A percentile compares a stretch with the other conserved stretches of the same genome.
Conservation (phyloP, 2,113 vertebrate species). For the Murina feae region DNA sequence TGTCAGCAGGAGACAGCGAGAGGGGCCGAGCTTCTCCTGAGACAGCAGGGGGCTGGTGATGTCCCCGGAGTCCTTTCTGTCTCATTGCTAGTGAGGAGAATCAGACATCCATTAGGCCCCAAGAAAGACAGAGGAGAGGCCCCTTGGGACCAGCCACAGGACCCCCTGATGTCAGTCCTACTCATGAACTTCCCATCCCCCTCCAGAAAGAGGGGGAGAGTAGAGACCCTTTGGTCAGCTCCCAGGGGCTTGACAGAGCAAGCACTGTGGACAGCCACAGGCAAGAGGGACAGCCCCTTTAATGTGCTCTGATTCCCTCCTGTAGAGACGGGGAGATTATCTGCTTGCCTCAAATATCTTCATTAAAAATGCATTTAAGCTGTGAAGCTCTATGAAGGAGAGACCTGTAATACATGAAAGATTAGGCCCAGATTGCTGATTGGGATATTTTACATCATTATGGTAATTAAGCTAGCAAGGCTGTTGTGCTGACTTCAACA, state of each 20-base stretch:
- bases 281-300: constrained; percentile 75
- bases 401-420: constrained; percentile 90
- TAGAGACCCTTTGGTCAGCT: background rate
- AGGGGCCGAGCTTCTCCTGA: background rate
- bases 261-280: background rate
- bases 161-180: background rate
- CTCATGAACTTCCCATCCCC: background rate
- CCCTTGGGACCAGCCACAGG: background rate
- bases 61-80: background rate
- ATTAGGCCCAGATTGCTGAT: constrained; percentile 89
- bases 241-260: background rate
- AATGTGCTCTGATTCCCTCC: constrained; percentile 79
- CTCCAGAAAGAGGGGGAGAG: background rate
- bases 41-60: background rate
- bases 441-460: constrained; percentile 88
- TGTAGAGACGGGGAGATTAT: constrained; percentile 83
- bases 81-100: background rate
- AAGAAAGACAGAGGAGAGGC: background rate
- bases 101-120: background rate
- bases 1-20: background rate
- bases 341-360: constrained; percentile 83
- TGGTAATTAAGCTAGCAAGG: constrained; percentile 84
- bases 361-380: constrained; percentile 89
- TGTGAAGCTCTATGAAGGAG: constrained; percentile 78
- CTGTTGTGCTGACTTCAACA: constrained; percentile 85